Evolutionary conservation across 64 coral and sea anemone species (phyloP).

Genomic region (Hydrozoanthus tunicans): DNA sequence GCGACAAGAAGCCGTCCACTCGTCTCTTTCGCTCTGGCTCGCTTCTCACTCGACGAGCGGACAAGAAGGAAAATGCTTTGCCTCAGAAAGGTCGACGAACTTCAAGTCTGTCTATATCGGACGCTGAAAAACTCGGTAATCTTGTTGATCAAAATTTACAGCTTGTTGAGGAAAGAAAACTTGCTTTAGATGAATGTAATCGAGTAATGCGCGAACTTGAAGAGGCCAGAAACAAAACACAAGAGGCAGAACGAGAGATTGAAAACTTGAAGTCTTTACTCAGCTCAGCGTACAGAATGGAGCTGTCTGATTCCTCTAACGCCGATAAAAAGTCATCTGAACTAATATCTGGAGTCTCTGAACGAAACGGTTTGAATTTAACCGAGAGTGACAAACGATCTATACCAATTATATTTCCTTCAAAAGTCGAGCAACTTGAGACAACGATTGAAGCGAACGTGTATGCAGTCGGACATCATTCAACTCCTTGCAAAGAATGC

Average conservation of each 20-base stretch:
- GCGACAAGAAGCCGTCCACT: slow-evolving; percentile 61
- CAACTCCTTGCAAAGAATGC: slow-evolving; percentile 87
- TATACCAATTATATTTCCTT: slow-evolving; percentile 67
- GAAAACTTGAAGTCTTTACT: slow-evolving; percentile 87
- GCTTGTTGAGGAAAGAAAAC: slow-evolving; percentile 59
- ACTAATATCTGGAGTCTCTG: slow-evolving; percentile 31
- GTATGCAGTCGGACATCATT: slow-evolving; percentile 57
- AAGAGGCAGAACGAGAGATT: slow-evolving; percentile 62
- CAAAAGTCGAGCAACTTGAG: slow-evolving; percentile 83
- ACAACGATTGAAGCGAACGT: slow-evolving; percentile 83
- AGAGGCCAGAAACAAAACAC: slow-evolving; percentile 36
- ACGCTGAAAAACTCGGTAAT: slow-evolving; percentile 28
- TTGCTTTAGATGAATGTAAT: slow-evolving; percentile 61
- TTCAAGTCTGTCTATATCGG: slow-evolving; percentile 34
- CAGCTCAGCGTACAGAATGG: slow-evolving; percentile 44
- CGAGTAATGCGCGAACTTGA: slow-evolving; percentile 23
- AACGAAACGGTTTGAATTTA: slow-evolving; percentile 38
- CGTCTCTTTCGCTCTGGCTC: slow-evolving; percentile 80
- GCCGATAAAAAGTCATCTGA: slow-evolving; percentile 12
- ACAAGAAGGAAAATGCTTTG: slow-evolving; percentile 64
- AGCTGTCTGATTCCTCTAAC: slow-evolving; percentile 36
- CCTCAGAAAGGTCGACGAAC: slow-evolving; percentile 52
- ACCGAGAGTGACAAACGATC: slow-evolving; percentile 23
- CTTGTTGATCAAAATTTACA: slow-evolving; percentile 41
- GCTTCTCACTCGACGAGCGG: slow-evolving; percentile 49